Evolutionary conservation across 2,888 invertebrate species (phyloP), one percentile per base, ranked within the genome.

Genomic region (Autographa pulchrina): DNA sequence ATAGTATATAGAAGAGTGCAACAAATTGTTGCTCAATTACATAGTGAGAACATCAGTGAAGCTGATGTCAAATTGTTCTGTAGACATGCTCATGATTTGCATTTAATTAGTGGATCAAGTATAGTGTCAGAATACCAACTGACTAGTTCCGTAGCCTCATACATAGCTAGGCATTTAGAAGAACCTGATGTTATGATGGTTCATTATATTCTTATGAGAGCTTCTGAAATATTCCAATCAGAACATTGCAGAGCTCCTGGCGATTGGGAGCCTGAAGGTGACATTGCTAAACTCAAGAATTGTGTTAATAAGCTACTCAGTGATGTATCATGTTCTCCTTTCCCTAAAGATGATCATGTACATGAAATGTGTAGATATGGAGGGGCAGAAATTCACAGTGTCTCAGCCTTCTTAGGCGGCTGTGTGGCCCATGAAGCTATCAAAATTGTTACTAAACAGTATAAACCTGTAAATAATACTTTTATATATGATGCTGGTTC

Each of bases 331-430:
- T 97, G 98, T 87, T 93, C 96, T 67, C 97, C 97, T 20, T 97
- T 97, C 52, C 96, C 98, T 56, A 98, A 98, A 90, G 99, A 99
- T 93, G 99, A 99, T 91, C 98, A 98, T 87, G 97, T 99, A 41
- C 99, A 99, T 92, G 99, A 99, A 95, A 97, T 99, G 95, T 99
- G 98, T 89, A 97, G 99, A 43, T 99, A 98, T 93, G 99, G 99
- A 14, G 99, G 99, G 13, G 97, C 98, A 13, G 99, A 99, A 93
- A 96, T 99, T 73, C 99, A 99, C 92, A 98, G 99, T 41, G 97
- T 99, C 14, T 99, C 99, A 14, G 98, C 99, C 8, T 98, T 98
- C 90, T 96, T 99, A 80, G 98, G 97, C 77, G 99, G 99, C 5
- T 98, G 99, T 90, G 98, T 98, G 35, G 99, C 99, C 9, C 99